These are phyloP conservation scores for Uloborus plumipes DNA, from an alignment of 2,888 invertebrate genomes.

Conservation along the genomic window DNA sequence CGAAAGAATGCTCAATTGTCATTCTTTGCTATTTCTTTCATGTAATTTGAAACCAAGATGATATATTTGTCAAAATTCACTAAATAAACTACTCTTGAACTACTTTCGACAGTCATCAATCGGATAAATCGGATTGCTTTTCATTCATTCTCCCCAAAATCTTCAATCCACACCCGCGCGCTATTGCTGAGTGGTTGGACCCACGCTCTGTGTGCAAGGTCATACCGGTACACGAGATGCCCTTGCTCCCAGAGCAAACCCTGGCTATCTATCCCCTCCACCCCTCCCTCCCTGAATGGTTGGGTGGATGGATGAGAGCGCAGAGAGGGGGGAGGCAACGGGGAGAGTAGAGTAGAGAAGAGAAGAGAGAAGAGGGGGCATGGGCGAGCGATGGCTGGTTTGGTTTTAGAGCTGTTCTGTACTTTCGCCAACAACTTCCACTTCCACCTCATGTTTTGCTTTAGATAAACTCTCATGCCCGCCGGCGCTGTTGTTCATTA, in stretches of 20 bases:
- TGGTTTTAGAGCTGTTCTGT: not conserved
- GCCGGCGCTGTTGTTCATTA: no score
- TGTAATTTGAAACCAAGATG: no score
- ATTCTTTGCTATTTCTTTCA: no score
- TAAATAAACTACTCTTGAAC: no score
- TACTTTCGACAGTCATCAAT: no score
- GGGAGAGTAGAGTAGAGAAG: not conserved
- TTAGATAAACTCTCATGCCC: no score
- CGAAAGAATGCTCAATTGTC: no score
- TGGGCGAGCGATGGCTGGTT: constrained; percentile 11
- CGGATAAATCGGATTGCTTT: no score
- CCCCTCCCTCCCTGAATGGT: constrained; percentile 28
- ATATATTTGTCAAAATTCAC: no score
- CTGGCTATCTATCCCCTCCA: constrained; percentile 1
- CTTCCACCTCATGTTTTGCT: no score
- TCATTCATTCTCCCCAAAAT: not conserved
- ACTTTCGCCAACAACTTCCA: not conserved
- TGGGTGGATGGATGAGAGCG: constrained; percentile 40
- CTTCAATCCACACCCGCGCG: constrained; percentile 43
- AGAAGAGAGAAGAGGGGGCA: not conserved
- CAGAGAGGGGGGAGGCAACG: not conserved
- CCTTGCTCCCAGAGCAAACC: constrained; percentile 25
- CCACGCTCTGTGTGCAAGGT: constrained; percentile 60
- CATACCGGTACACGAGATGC: constrained; percentile 56
- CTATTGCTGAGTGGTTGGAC: constrained; percentile 36